phyloP scores from a whole-genome alignment of 2,888 invertebrate species.

The Halocaridina rubra region DNA sequence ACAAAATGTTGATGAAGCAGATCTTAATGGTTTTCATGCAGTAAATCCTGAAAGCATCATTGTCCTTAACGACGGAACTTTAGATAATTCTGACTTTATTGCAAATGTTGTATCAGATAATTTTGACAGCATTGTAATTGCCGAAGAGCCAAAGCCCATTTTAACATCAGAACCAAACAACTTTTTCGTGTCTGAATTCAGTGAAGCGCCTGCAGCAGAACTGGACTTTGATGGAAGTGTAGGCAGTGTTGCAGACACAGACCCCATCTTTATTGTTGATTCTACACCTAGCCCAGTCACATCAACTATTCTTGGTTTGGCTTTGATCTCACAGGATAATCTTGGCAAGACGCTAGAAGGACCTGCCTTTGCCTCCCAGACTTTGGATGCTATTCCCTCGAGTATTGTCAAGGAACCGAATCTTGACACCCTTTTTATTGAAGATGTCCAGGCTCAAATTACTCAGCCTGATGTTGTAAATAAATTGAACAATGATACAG shows the following conservation, averaged over 20 bases:
- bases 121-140: neutral
- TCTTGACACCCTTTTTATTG: neutral
- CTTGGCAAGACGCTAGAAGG: neutral
- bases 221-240: too few relatives aligned
- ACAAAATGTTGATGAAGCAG: neutral
- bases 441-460: neutral
- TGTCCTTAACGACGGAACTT: neutral
- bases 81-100: neutral
- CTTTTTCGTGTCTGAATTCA: too few relatives aligned
- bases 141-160: neutral
- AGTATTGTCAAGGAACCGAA: neutral
- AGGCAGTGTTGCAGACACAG: too few relatives aligned
- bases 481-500: neutral
- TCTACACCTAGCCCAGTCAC: too few relatives aligned
- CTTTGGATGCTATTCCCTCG: neutral
- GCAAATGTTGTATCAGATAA: neutral
- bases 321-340: too few relatives aligned
- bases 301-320: too few relatives aligned
- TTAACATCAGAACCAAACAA: too few relatives aligned
- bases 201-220: too few relatives aligned
- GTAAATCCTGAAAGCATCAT: conserved; percentile 1
- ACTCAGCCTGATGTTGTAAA: neutral
- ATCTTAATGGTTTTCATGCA: neutral
- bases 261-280: too few relatives aligned
- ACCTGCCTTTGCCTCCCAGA: neutral